phyloP scores from a whole-genome alignment of 2,888 invertebrate genomes.

The Orchesella flavescens region DNA sequence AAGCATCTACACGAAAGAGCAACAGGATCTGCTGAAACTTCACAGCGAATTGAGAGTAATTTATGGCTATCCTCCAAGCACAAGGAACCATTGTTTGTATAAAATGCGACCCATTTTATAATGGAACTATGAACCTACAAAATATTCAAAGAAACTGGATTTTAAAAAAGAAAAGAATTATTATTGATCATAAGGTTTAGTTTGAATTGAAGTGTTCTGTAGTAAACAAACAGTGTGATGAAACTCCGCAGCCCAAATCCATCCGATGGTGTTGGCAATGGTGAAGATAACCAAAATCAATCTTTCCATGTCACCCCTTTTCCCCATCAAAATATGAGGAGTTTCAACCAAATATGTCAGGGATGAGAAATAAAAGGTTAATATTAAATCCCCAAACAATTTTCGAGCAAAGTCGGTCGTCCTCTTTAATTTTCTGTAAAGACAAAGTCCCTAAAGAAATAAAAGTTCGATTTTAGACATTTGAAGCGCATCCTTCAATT shows the following conservation, averaged over 20 bases:
- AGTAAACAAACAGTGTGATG: conserved; percentile 1
- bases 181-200: too few relatives aligned
- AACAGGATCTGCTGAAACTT: not conserved
- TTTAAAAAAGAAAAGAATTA: not conserved
- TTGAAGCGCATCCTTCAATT: too few relatives aligned
- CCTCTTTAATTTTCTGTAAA: not conserved
- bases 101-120: conserved; percentile 5
- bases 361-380: not conserved
- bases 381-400: not conserved
- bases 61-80: not conserved
- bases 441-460: not conserved
- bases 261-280: not conserved
- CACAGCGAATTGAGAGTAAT: not conserved
- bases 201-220: too few relatives aligned
- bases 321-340: not conserved
- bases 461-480: not conserved
- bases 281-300: not conserved
- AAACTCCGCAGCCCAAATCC: conserved; percentile 4
- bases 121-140: not conserved
- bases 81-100: not conserved
- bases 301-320: not conserved
- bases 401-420: not conserved
- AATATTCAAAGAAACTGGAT: too few relatives aligned
- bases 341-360: conserved; percentile 3
- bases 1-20: not conserved